Evolutionary conservation across 2,888 invertebrate species (phyloP).

Genomic region (Drosophila demipolita): DNA sequence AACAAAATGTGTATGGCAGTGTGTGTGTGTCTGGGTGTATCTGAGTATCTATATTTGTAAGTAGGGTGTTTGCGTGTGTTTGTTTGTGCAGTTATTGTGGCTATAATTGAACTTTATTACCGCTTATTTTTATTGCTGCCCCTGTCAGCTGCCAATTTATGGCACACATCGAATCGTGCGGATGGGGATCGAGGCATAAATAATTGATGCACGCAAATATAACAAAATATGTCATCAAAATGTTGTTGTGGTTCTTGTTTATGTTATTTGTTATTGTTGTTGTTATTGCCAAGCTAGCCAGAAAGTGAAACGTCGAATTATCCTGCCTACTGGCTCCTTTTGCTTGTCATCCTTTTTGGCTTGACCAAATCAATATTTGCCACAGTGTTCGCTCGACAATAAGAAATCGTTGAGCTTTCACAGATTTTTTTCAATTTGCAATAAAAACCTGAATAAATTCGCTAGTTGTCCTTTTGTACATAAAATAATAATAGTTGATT

Average conservation of each 20-base stretch:
- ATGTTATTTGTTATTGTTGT: conserved; percentile 17
- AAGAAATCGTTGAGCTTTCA: background rate
- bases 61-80: conserved; percentile 10
- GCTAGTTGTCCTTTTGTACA: background rate
- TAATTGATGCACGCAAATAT: conserved; percentile 78
- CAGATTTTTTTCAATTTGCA: background rate
- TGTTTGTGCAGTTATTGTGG: conserved; percentile 74
- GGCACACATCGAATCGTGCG: conserved; percentile 65
- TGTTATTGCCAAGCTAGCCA: conserved; percentile 31
- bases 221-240: conserved; percentile 68
- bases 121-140: conserved; percentile 76
- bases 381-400: conserved; percentile 4
- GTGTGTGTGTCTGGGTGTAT: conserved; percentile 7
- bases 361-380: conserved; percentile 37
- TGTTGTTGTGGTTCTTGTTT: conserved; percentile 30
- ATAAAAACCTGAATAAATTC: background rate
- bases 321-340: background rate
- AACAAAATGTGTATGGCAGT: conserved; percentile 1
- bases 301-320: conserved; percentile 24
- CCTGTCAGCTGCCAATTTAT: conserved; percentile 72
- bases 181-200: conserved; percentile 45
- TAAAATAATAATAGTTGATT: background rate
- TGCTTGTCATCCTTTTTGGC: background rate
- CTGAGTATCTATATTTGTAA: conserved; percentile 23
- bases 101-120: conserved; percentile 77